Base-by-base conservation (phyloP, 2,797 vertebrate species). In the Zalophus californianus region DNA sequence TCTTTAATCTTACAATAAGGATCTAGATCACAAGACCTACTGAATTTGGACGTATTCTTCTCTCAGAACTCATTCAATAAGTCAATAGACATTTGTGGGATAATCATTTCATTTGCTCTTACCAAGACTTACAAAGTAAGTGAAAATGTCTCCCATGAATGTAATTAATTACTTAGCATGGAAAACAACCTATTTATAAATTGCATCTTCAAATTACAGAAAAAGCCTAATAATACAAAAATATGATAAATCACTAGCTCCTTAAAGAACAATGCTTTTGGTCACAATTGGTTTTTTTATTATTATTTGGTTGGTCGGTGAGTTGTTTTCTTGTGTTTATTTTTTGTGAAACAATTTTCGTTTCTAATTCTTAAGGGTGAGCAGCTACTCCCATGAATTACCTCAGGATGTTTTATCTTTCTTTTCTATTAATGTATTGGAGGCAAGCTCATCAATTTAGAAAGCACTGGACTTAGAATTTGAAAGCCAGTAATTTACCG, bases 141-240 rank as follows among this genome's bases (percentile, higher is more conserved):
- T 86, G 52, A 92, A 91, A 89, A 86, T 64, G 29, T 77, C 56
- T 88, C 54, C 38, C 72, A 68, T 56, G 72, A 93, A 94, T 78
- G 11, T 25, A 96, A 82, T 86, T 82, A 94, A 90, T 82, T 29
- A 80, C 56, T 92, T 68, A 48, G 35, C 35, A 73, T 86, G n/a
- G 56, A 83, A 73, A 66, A 48, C 5, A 78, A 80, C 8, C 14
- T 72, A 82, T 90, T 54, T 95, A 14, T 66, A 96, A 93, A 95
- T 6, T 56, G 21, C 15, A 23, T 29, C 54, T 83, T 91, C 29
- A 50, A 87, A 91, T 70, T 79, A 80, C 7, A 86, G 12, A 60
- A 56, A 85, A 95, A 87, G 25, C 11, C 75, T 77, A 75, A 62
- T 72, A 72, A 21, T 38, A 79, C 7, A 38, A 70, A 91, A 66